Evolutionary conservation across 2,113 vertebrate species (phyloP), one percentile per base, ranked within the genome.

Genomic region (Lagopus muta): DNA sequence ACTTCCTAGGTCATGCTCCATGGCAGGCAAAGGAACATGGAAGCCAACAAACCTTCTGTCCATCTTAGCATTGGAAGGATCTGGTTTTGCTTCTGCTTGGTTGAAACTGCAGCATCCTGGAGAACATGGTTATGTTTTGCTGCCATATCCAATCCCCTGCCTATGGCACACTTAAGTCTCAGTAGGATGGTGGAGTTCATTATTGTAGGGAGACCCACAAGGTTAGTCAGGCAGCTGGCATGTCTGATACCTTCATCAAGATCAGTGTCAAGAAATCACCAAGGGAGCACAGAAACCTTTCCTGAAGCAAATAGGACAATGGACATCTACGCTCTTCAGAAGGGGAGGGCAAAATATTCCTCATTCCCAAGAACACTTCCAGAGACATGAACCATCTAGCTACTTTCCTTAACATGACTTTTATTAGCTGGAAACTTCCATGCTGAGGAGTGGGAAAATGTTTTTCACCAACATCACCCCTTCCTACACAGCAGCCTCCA

Each of bases 41-140:
- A 69, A 76, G 25, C 13, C 34, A 75, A 2, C 16, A 65, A 61
- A 36, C 11, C 12, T 58, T 32, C 48, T 65, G 43, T 25, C 2
- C 20, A 5, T 18, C 21, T 75, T 65, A 69, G 42, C 43, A 38
- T 19, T 88, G 22, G n/a, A 61, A 90, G 66, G 43, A 61, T 25
- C 30, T 0, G 0, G 8, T 8, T 65, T 91, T 19, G n/a, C 6
- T 22, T 16, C 66, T 54, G 65, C 52, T 47, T 42, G 42, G 28
- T 9, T 89, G 52, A 52, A 84, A 36, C 1, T 10, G 6, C 0
- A 0, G 15, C 36, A 43, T 45, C 28, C 38, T 57, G 3, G 10
- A 78, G 40, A 66, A 34, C 42, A 43, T 8, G 42, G 6, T 5
- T 0, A 0, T 13, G 5, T 47, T 24, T 52, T 80, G 52, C 45